Percentiles rank a stretch among this genome's conserved stretches.
phyloP scores from a whole-genome alignment of 2,797 vertebrate species.

The Molossus alvarezi region DNA sequence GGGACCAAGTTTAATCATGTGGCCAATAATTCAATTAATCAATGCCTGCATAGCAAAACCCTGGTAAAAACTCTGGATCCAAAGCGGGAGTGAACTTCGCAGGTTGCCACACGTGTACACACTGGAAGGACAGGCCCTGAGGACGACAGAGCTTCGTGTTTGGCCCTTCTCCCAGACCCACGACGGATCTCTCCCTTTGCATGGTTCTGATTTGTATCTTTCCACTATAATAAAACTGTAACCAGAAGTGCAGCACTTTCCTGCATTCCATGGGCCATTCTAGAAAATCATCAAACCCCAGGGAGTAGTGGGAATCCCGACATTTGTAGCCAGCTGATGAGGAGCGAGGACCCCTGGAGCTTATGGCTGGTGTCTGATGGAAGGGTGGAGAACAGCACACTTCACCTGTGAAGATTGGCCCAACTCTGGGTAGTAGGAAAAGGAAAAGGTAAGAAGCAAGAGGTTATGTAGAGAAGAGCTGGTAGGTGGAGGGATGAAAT shows the following conservation, averaged over 20 bases:
- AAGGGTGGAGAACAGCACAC: background rate
- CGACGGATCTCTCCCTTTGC: background rate
- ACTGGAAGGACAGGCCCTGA: background rate
- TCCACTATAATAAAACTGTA: background rate
- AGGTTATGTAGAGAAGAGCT: background rate
- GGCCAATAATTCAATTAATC: background rate
- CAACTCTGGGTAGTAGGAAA: background rate
- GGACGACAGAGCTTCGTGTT: background rate
- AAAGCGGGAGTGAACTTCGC: background rate
- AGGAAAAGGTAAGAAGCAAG: background rate
- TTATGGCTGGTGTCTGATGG: background rate
- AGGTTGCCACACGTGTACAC: background rate
- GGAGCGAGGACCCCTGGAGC: background rate
- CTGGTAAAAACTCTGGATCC: background rate
- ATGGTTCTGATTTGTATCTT: slow-evolving; percentile 36
- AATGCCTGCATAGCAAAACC: background rate
- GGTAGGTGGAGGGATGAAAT: background rate
- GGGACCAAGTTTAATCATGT: background rate
- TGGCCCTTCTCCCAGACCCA: background rate
- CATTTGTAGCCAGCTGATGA: slow-evolving; percentile 11
- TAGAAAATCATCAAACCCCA: background rate
- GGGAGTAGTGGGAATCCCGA: background rate
- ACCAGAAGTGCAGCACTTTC: background rate
- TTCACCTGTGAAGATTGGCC: background rate
- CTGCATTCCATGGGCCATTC: slow-evolving; percentile 33